These are phyloP conservation scores for Melanotaenia trifasciata DNA, from an alignment of 2,797 vertebrate genomes.

Conservation along the genomic window DNA sequence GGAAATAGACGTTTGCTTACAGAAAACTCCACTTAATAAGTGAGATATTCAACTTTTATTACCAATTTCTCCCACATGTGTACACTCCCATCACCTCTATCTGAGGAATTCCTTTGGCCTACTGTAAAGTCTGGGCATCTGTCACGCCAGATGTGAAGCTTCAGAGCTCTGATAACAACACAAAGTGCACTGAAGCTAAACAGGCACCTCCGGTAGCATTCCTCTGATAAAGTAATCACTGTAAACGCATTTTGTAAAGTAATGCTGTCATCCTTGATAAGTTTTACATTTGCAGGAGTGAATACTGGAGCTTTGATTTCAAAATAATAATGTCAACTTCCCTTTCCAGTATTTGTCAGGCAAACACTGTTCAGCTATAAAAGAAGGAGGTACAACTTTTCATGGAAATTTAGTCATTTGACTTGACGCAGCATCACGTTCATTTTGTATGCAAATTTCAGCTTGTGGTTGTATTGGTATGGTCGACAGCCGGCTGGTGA, in stretches of 20 bases:
- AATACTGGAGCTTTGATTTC: neutral
- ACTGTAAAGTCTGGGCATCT: constrained; percentile 33
- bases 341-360: neutral
- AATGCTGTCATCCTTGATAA: neutral
- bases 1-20: neutral
- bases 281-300: neutral
- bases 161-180: constrained; percentile 41
- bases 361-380: constrained; percentile 24
- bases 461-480: neutral
- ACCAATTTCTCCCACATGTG: constrained; percentile 4
- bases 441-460: constrained; percentile 61
- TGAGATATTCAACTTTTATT: constrained; percentile 26
- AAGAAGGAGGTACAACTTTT: neutral
- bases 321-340: neutral
- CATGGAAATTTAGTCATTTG: constrained; percentile 38
- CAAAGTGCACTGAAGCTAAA: neutral
- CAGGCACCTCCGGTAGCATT: constrained; percentile 26
- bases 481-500: neutral
- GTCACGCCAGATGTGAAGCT: constrained; percentile 68
- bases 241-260: neutral
- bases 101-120: constrained; percentile 51
- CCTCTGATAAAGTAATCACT: constrained; percentile 9
- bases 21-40: constrained; percentile 17
- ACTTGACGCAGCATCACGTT: constrained; percentile 12
- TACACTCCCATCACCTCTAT: constrained; percentile 43